Evolutionary conservation across 1,140 invertebrate genomes (phyloP), one percentile per base, ranked within the genome.

Genomic region (Drosophila mauritiana): DNA sequence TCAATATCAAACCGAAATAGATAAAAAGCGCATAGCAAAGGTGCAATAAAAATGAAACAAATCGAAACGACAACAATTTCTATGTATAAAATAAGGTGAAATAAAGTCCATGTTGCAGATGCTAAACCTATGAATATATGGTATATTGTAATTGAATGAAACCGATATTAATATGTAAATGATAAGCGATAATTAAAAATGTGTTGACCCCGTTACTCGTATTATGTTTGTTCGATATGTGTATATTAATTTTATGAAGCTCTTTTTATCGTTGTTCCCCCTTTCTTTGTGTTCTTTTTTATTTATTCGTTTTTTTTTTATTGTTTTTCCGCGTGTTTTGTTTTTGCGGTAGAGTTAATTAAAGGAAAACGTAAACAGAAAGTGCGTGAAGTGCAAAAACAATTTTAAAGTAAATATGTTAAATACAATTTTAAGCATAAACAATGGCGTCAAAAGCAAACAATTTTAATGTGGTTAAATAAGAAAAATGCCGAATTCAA

Each of bases 31-130:
- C 17, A 62, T 36, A 49, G 43, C n/a, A 49, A 37, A 7, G 46
- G 15, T 39, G 37, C 37, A 39, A 39, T 13, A 39, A 39, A 39
- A 39, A 39, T 4, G 37, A 39, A 39, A 39, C 37, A 20, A 37
- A 22, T 5, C 42, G 13, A 39, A 49, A 31, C 48, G 37, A 54
- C 40, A 78, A 52, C 68, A 43, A 65, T 80, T 70, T 80, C 58
- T 64, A 74, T 73, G 42, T 73, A 55, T 73, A 74, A 61, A 73
- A 62, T 81, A 81, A 81, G 78, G 78, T 80, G 78, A 81, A 80
- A 62, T 79, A 68, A 81, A 54, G 78, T 81, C 78, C 78, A 81
- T 80, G 78, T 80, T 80, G 73, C 72, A 80, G 42, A 73, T 57
- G 77, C 70, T 63, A 80, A 73, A 78, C 74, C 78, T 80, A 72